Conservation (phyloP, 2,888 invertebrate genomes). For the Halocaridina rubra region DNA sequence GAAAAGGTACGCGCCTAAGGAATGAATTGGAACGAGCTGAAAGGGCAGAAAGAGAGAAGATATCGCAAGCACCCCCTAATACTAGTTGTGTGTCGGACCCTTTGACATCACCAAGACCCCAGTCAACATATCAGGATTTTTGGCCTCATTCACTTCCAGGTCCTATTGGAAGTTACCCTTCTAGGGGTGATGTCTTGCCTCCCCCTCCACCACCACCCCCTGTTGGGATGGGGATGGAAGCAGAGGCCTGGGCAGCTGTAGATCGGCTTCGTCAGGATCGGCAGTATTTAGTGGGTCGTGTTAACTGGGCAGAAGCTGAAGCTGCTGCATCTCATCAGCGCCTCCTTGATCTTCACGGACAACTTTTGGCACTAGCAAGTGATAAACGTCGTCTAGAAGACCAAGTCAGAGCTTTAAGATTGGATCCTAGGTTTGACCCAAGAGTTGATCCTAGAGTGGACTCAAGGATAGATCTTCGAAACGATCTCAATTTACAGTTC, state of each 20-base stretch:
- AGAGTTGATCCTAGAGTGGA: conserved; percentile 69
- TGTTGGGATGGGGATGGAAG: conserved; percentile 30
- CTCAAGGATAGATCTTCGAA: neutral
- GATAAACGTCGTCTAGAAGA: conserved; percentile 75
- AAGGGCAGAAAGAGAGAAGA: conserved; percentile 39
- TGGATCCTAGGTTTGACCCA: conserved; percentile 74
- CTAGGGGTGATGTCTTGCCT: neutral
- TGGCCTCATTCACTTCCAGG: conserved; percentile 54
- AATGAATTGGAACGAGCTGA: conserved; percentile 71
- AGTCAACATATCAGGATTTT: conserved; percentile 11
- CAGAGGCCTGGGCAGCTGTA: conserved; percentile 70
- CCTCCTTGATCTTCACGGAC: conserved; percentile 76
- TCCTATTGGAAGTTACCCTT: conserved; percentile 14
- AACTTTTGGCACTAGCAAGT: conserved; percentile 74
- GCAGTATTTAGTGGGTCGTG: conserved; percentile 77
- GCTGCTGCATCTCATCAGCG: conserved; percentile 77
- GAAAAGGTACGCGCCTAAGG: conserved; percentile 78
- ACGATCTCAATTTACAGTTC: conserved; percentile 72
- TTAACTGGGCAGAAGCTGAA: conserved; percentile 82
- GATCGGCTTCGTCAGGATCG: conserved; percentile 78
- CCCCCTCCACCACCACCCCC: conserved; percentile 40
- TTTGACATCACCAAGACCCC: conserved; percentile 10
- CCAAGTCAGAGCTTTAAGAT: conserved; percentile 73
- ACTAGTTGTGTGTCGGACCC: conserved; percentile 32
- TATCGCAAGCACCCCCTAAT: conserved; percentile 65